Conservation (phyloP, 2,888 invertebrate species). For the Netelia fuscicornis region DNA sequence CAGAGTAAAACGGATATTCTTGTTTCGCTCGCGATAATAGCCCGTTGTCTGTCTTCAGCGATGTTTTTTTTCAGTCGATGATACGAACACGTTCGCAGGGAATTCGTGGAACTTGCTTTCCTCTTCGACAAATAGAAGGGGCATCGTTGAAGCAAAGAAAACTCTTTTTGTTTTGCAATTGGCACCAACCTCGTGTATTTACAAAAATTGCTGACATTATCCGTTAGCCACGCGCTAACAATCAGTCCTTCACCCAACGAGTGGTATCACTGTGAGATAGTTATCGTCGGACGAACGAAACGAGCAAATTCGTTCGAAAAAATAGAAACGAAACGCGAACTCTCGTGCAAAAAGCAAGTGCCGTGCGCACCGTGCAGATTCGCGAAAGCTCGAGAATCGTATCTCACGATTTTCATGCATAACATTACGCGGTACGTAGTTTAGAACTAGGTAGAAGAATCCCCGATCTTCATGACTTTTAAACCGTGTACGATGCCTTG, state of each 20-base stretch:
- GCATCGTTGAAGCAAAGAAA: neutral
- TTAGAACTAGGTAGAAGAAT: conserved; percentile 4
- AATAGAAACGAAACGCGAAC: conserved; percentile 10
- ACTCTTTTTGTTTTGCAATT: neutral
- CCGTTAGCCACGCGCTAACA: neutral
- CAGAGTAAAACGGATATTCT: too few species aligned
- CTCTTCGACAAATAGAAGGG: neutral
- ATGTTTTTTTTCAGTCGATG: too few species aligned
- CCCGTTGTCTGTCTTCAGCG: too few species aligned
- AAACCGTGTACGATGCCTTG: conserved; percentile 59
- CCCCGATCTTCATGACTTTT: conserved; percentile 34
- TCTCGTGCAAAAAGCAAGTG: neutral
- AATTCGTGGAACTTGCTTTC: neutral
- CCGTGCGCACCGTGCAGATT: conserved; percentile 18
- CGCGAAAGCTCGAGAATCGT: neutral
- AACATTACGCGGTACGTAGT: conserved; percentile 1
- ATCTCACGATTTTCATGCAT: conserved; percentile 5
- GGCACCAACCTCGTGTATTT: conserved; percentile 36
- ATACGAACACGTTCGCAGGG: too few species aligned
- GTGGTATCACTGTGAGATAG: neutral
- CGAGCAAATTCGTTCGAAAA: neutral
- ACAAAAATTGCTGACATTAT: conserved; percentile 35
- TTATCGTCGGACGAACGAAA: neutral
- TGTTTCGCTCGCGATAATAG: too few species aligned
- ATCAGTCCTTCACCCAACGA: conserved; percentile 5